Base-by-base conservation (phyloP, 2,888 invertebrate species). In the Chelonus formosanus region DNA sequence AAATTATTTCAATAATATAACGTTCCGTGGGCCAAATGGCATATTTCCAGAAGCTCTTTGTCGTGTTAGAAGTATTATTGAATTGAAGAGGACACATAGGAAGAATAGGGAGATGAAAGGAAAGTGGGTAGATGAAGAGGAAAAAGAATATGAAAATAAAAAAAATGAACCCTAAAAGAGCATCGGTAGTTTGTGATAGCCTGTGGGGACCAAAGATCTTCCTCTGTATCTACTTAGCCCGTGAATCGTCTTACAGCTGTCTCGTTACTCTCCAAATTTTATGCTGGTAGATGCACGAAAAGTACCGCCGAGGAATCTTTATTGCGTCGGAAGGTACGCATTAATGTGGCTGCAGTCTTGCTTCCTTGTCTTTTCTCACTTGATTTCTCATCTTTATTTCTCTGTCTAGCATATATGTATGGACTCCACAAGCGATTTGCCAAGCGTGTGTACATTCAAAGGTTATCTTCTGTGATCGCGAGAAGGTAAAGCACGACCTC, bases 221-320 rank as follows among this genome's bases (percentile, higher is more conserved):
- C 35, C 55, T 65, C 54, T 45, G 10, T 40, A 7, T 32, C 52
- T 60, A 50, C 10, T 40, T 43, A 52, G 3, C 8, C 43, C 4
- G 48, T n/a, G n/a, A 20, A 35, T 36, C 53, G 66, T 67, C 75
- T 71, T 68, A 75, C 78, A 79, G 78, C 78, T 79, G 79, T 77
- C 78, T 80, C 79, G 78, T 80, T 80, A 78, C 79, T 78, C 77
- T 75, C 76, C 75, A 74, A 78, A 78, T 76, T 79, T 79, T 77
- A 77, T 75, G 73, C 70, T 52, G 60, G 65, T 58, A 54, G 45
- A 65, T 60, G 48, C 54, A 65, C 65, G 65, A 65, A 55, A 55
- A 65, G 65, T 59, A 55, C 54, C 65, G 60, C 36, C 43, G 54
- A 48, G 59, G 60, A 65, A 65, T 65, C 55, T 65, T 65, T 65